Conservation (phyloP, 2,113 vertebrate genomes). For the Eubucco bourcierii region DNA sequence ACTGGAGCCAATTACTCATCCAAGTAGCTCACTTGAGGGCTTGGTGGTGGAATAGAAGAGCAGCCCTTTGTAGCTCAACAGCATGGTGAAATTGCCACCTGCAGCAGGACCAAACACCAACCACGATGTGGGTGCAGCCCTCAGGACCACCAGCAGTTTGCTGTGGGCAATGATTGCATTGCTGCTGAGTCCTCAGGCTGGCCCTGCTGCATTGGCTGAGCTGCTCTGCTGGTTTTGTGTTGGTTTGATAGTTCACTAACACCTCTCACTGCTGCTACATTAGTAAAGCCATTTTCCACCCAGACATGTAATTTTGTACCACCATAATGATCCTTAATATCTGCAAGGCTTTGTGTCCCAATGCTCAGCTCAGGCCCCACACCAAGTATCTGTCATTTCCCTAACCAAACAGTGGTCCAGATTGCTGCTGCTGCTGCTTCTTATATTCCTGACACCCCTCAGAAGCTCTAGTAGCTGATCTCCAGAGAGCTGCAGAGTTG, state of each 20-base stretch:
- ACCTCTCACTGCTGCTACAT: background rate
- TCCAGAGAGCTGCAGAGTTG: background rate
- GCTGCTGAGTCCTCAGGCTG: background rate
- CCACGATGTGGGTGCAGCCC: background rate
- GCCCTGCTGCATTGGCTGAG: background rate
- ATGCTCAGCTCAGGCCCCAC: background rate
- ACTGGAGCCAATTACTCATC: background rate
- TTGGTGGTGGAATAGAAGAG: background rate
- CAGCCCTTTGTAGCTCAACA: background rate
- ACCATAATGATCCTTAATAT: background rate
- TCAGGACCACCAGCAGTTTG: background rate
- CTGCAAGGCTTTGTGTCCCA: background rate
- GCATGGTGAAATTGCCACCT: background rate
- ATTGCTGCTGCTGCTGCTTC: background rate
- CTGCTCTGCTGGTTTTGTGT: background rate
- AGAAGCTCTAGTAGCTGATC: background rate
- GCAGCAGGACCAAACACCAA: background rate
- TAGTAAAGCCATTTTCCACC: background rate
- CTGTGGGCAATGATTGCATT: background rate
- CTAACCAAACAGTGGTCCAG: background rate
- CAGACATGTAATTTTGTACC: background rate
- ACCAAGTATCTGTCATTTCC: background rate
- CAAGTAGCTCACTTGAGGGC: background rate
- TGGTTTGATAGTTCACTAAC: background rate
- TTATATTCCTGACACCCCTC: rapidly evolving